These are phyloP conservation scores for Tarsius wallacei DNA, from an alignment of 2,797 vertebrate genomes.

Conservation along the genomic window DNA sequence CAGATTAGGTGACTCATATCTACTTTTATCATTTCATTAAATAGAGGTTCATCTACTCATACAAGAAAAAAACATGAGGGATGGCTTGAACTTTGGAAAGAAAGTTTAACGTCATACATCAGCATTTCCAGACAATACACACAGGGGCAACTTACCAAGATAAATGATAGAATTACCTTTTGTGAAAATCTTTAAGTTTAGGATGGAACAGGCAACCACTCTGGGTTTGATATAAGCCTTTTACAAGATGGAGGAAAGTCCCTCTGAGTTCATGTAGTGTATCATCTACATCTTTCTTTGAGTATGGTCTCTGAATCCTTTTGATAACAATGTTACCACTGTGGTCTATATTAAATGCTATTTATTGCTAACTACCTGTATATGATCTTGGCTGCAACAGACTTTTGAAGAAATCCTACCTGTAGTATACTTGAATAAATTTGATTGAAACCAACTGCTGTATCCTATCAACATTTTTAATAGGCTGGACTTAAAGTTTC, in stretches of 20 bases:
- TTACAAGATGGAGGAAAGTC: not conserved
- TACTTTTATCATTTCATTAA: constrained; percentile 26
- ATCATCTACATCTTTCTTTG: not conserved
- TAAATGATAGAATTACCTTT: not conserved
- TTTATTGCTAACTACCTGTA: not conserved
- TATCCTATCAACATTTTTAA: not conserved
- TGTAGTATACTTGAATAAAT: not conserved
- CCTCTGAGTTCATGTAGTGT: not conserved
- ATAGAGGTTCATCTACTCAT: not conserved
- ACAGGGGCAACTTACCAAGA: constrained; percentile 15
- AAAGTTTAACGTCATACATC: constrained; percentile 1
- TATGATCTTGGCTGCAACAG: not conserved
- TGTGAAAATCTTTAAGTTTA: constrained; percentile 36
- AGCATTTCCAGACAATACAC: constrained; percentile 1
- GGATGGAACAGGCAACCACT: not conserved
- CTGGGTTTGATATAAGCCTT: not conserved
- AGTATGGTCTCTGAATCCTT: not conserved
- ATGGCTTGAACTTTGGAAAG: not conserved
- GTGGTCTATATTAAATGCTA: not conserved
- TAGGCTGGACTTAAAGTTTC: constrained; percentile 13
- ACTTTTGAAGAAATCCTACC: not conserved
- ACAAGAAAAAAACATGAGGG: not conserved
- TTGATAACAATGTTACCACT: not conserved
- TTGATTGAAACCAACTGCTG: not conserved
- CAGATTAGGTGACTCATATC: not conserved